Conservation (phyloP, 1,140 invertebrate species). For the Belonocnema kinseyi region DNA sequence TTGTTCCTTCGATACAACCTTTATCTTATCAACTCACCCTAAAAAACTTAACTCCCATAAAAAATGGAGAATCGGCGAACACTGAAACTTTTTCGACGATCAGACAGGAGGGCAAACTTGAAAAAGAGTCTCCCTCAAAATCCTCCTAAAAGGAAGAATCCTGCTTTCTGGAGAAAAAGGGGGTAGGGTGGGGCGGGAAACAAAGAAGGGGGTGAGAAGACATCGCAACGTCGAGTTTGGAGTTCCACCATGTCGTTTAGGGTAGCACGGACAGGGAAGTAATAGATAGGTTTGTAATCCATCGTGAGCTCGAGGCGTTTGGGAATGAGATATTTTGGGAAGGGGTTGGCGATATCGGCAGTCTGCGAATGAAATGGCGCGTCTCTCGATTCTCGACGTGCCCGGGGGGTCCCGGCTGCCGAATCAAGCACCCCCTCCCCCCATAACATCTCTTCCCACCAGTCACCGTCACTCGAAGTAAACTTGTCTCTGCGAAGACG, state of each 20-base stretch:
- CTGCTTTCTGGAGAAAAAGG: background rate
- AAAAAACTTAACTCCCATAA: background rate
- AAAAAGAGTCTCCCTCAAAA: background rate
- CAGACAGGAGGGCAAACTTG: background rate
- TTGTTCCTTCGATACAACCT: background rate
- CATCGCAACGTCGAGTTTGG: constrained; percentile 59
- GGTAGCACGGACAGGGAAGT: constrained; percentile 68
- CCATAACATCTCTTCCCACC: constrained; percentile 39
- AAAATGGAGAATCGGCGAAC: background rate
- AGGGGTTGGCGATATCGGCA: constrained; percentile 73
- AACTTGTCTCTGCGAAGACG: constrained; percentile 46
- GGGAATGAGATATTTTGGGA: constrained; percentile 76
- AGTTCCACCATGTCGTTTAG: constrained; percentile 55
- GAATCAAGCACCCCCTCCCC: constrained; percentile 53
- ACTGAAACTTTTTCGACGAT: background rate
- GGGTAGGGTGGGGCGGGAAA: constrained; percentile 2
- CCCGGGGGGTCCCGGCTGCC: constrained; percentile 66
- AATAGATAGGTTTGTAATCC: constrained; percentile 77
- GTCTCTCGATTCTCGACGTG: constrained; percentile 71
- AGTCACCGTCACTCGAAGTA: constrained; percentile 46
- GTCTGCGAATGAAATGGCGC: constrained; percentile 75
- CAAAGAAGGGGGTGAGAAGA: constrained; percentile 46
- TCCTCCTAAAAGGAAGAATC: constrained; percentile 1
- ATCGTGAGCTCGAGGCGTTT: constrained; percentile 72
- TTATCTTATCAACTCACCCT: background rate